These are phyloP conservation scores for Yponomeuta malinellus DNA, from an alignment of 2,888 invertebrate genomes.

Conservation along the genomic window DNA sequence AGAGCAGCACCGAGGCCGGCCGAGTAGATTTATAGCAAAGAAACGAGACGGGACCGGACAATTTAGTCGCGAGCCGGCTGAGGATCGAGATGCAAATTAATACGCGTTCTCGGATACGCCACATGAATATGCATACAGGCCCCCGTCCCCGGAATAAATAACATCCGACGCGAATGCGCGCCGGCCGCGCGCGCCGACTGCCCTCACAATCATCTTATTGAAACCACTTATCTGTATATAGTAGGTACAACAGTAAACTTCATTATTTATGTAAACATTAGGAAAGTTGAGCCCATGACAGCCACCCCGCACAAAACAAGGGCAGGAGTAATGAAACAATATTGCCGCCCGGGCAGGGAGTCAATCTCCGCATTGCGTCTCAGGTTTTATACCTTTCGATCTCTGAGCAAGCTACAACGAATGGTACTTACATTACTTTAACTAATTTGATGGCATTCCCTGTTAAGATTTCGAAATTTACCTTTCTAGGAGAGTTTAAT, in stretches of 20 bases:
- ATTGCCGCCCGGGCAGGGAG: neutral
- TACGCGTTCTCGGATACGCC: conserved; percentile 63
- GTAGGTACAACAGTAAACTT: neutral
- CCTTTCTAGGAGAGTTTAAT: neutral
- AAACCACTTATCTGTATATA: neutral
- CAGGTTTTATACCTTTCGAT: neutral
- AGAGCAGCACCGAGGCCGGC: conserved; percentile 31
- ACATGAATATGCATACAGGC: conserved; percentile 69
- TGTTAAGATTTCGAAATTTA: neutral
- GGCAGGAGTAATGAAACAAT: neutral
- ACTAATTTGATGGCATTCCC: conserved; percentile 2
- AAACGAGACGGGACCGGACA: conserved; percentile 62
- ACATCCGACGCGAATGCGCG: conserved; percentile 41
- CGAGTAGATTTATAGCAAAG: conserved; percentile 39
- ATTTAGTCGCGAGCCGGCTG: conserved; percentile 46
- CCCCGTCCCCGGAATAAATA: conserved; percentile 61
- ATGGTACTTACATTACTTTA: neutral
- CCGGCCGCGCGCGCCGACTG: conserved; percentile 25
- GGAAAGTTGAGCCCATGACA: neutral
- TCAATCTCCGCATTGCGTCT: neutral
- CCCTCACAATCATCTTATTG: conserved; percentile 21
- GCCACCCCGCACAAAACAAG: neutral
- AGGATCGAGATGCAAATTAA: conserved; percentile 70
- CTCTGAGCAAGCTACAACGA: neutral
- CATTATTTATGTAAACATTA: neutral